These are phyloP conservation scores for Triplophysa yarkandensis DNA, from an alignment of 2,797 vertebrate species.

Conservation along the genomic window DNA sequence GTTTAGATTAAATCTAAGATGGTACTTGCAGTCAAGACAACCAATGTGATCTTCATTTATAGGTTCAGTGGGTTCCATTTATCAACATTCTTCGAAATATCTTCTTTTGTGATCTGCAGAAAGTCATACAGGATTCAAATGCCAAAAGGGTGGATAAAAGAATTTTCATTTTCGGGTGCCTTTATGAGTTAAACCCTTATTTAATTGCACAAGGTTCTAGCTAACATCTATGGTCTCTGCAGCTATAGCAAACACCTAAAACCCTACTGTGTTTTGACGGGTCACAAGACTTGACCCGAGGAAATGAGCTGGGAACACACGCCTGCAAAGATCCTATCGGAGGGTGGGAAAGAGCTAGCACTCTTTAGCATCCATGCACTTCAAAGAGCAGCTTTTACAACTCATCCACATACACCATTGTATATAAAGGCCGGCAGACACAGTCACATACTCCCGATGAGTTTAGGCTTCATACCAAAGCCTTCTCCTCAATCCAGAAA, in stretches of 20 bases:
- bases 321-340: constrained; percentile 49
- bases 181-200: too few species aligned
- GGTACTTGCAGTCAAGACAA: neutral
- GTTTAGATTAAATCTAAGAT: too few species aligned
- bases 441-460: constrained; percentile 3
- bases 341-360: constrained; percentile 43
- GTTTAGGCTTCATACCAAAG: neutral
- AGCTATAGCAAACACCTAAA: constrained; percentile 14
- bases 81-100: too few species aligned
- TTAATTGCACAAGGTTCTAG: neutral
- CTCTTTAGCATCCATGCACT: constrained; percentile 46
- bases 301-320: constrained; percentile 48
- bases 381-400: constrained; percentile 39
- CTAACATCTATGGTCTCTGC: constrained; percentile 5
- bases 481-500: neutral
- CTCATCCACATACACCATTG: constrained; percentile 27
- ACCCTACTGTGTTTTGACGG: constrained; percentile 34
- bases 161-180: too few species aligned
- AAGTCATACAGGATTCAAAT: too few species aligned
- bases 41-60: neutral
- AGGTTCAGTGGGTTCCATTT: too few species aligned
- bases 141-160: too few species aligned
- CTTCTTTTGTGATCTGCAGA: too few species aligned
- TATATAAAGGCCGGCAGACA: constrained; percentile 6
- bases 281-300: constrained; percentile 57